phyloP scores from a whole-genome alignment of 1,140 invertebrate genomes.

The Diorhabda carinulata region DNA sequence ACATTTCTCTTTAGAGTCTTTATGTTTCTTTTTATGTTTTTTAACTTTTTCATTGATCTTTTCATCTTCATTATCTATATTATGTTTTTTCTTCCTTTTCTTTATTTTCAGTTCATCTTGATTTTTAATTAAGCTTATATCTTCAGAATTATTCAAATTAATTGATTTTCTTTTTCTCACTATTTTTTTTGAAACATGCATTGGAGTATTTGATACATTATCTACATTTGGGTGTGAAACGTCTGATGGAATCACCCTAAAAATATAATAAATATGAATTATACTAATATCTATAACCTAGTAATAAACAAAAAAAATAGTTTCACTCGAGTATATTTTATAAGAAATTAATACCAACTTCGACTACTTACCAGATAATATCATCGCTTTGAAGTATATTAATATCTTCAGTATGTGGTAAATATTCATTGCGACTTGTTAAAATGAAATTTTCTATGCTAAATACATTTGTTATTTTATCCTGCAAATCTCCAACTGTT shows the following conservation, averaged over 20 bases:
- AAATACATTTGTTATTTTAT: conserved; percentile 17
- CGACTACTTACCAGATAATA: conserved; percentile 15
- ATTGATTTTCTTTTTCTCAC: neutral
- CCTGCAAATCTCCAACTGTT: conserved; percentile 18
- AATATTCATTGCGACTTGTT: conserved; percentile 18
- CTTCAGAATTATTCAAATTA: neutral
- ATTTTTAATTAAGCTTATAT: neutral
- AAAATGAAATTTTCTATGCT: conserved; percentile 19
- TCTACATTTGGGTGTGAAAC: neutral
- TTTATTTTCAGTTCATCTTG: neutral
- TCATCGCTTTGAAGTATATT: conserved; percentile 18
- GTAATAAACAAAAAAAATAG: neutral
- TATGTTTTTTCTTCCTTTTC: neutral
- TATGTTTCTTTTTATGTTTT: too few relatives aligned
- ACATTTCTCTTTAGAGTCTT: neutral
- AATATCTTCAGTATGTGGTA: conserved; percentile 22
- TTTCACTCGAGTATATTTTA: neutral
- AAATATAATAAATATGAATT: neutral
- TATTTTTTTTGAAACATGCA: neutral
- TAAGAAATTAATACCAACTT: neutral
- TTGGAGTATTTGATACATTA: neutral
- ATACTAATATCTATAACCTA: neutral
- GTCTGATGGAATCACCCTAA: neutral
- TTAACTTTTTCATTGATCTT: neutral
- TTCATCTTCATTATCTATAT: neutral